Percentiles rank a stretch among this genome's conserved stretches.
Conservation (phyloP, 1,140 invertebrate genomes). For the Berghia stephanieae region DNA sequence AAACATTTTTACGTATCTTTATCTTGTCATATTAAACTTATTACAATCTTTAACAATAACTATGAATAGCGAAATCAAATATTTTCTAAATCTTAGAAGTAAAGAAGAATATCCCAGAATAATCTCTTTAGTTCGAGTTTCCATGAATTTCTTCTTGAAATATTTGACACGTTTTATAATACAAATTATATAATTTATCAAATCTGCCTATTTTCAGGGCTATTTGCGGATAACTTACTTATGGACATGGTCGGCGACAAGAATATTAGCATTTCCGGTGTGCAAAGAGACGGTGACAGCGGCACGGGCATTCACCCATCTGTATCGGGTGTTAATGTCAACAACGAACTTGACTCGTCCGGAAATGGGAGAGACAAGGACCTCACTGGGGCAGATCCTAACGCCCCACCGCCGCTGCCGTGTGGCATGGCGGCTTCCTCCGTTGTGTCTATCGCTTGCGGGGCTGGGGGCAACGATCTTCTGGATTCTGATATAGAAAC, state of each 20-base stretch:
- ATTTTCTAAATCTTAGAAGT: too few species aligned
- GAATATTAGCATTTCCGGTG: conserved; percentile 42
- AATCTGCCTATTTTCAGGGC: conserved; percentile 33
- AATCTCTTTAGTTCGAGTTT: too few species aligned
- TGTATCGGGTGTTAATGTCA: conserved; percentile 11
- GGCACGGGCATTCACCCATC: background rate
- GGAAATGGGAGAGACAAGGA: conserved; percentile 19
- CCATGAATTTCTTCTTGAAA: too few species aligned
- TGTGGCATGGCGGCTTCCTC: conserved; percentile 36
- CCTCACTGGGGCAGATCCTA: background rate
- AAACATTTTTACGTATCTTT: too few species aligned
- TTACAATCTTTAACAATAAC: too few species aligned
- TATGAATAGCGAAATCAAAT: too few species aligned
- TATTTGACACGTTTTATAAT: too few species aligned
- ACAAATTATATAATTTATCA: background rate
- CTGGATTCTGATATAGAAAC: conserved; percentile 18
- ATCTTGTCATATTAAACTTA: too few species aligned
- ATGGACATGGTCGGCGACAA: conserved; percentile 58
- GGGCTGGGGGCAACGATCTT: conserved; percentile 43
- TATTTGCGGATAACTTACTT: conserved; percentile 46
- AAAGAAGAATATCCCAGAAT: too few species aligned
- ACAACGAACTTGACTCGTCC: too few species aligned
- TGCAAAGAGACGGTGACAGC: conserved; percentile 22
- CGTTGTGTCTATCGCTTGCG: too few species aligned
- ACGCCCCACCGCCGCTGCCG: conserved; percentile 28